Evolutionary conservation across 2,113 vertebrate genomes (phyloP), one percentile per base, ranked within the genome.

Genomic region (Malurus cyaneus): DNA sequence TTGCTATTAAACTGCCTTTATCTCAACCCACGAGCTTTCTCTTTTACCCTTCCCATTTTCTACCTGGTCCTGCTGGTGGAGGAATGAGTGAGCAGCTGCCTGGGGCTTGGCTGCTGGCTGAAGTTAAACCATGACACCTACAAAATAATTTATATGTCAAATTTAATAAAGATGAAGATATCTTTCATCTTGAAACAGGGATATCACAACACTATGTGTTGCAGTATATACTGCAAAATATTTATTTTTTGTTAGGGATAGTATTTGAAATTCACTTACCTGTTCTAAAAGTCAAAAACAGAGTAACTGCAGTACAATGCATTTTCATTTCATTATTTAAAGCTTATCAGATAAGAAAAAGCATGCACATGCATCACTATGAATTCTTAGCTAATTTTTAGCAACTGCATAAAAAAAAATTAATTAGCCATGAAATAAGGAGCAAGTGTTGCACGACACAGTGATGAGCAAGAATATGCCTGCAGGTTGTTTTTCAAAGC

Each of bases 321-420:
- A 82, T 95, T 93, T 81, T 93, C 59, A 77, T 78, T 89, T 94
- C 52, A 92, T 50, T 89, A 67, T 80, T 92, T 92, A 57, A 94
- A 96, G 78, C 23, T 86, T 70, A 74, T 73, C 67, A 93, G 69
- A 88, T 90, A 96, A 84, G 80, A 95, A 92, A 74, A 36, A 95
- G 77, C 97, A 98, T 97, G 97, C 97, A 97, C 97, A 97, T 98
- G 97, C 98, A 96, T 76, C 89, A 74, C 52, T 72, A 82, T 57
- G 70, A 82, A 9, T 62, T 61, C 84, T 86, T 67, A 97, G 92
- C 69, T 67, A 89, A 14, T 53, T 66, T 84, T 84, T 79, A 97
- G 94, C 73, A 67, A 94, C 31, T 85, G 53, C 67, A 93, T 76
- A 86, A 93, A 81, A 66, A 87, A 66, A 52, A 85, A 92, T 59